A percentile compares a stretch with the other conserved stretches of the same genome.
phyloP scores from a whole-genome alignment of 2,797 vertebrate genomes.

The Amphiprion clarkii region DNA sequence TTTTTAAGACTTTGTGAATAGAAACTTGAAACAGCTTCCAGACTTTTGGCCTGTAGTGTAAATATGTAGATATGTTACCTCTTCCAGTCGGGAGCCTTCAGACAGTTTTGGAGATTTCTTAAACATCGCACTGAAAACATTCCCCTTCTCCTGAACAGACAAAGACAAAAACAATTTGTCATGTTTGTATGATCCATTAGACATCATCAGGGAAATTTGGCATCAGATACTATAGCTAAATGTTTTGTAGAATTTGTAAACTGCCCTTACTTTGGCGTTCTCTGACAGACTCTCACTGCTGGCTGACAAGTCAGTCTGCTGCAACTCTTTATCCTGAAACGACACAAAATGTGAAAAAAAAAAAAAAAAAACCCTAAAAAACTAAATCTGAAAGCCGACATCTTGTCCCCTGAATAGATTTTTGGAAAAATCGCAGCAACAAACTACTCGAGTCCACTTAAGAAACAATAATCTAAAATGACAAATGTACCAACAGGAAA shows the following conservation, averaged over 20 bases:
- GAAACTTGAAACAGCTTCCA: no score
- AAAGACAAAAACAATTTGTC: background rate
- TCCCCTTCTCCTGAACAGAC: conserved; percentile 55
- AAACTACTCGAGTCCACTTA: no score
- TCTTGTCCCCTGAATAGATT: no score
- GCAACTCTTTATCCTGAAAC: conserved; percentile 45
- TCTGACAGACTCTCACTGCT: conserved; percentile 47
- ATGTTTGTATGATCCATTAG: background rate
- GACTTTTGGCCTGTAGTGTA: no score
- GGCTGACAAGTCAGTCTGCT: conserved; percentile 27
- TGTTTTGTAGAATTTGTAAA: no score
- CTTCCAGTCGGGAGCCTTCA: conserved; percentile 23
- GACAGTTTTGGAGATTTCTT: conserved; percentile 65
- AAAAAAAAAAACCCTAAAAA: background rate
- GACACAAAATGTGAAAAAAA: background rate
- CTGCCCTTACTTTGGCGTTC: conserved; percentile 48
- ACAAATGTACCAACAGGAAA: no score
- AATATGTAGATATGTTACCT: conserved; percentile 32
- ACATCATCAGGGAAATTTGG: background rate
- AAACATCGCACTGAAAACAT: conserved; percentile 64
- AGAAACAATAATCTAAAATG: no score
- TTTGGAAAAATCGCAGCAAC: no score
- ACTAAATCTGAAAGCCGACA: background rate
- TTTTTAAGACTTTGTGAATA: no score
- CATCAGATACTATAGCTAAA: no score